These are phyloP conservation scores for Meriones unguiculatus DNA, from an alignment of 2,113 vertebrate species.

Conservation along the genomic window DNA sequence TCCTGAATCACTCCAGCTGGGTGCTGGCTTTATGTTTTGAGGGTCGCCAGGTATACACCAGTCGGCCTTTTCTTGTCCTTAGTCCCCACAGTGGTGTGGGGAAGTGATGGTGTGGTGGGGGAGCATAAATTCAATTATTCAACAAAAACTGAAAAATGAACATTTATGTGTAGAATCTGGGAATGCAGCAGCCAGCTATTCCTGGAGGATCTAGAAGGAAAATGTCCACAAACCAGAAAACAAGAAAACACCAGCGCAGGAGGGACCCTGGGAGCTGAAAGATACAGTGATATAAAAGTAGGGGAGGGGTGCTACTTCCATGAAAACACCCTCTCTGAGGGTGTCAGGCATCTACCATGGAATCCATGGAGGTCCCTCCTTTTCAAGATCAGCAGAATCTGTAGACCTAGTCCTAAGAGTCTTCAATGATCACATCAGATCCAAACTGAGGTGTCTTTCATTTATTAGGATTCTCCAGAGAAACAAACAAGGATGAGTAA, in stretches of 20 bases:
- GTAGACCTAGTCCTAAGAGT: background rate
- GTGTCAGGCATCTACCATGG: background rate
- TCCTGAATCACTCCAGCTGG: background rate
- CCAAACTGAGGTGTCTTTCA: background rate
- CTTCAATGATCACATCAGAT: background rate
- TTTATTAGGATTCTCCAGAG: background rate
- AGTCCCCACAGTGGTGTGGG: no score
- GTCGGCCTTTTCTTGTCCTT: background rate
- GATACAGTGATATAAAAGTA: background rate
- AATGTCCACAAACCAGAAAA: background rate
- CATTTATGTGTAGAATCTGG: background rate
- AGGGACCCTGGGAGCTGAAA: background rate
- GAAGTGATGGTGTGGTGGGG: background rate
- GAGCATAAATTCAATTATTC: background rate
- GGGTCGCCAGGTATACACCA: background rate
- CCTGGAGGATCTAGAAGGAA: background rate
- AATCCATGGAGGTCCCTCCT: background rate
- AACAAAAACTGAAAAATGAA: background rate
- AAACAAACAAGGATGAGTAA: background rate
- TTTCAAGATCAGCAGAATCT: background rate
- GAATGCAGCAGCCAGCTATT: background rate
- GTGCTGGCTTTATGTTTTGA: background rate
- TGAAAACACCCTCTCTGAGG: background rate
- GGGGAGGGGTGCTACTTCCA: background rate
- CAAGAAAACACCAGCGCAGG: background rate